Conservation (phyloP, 2,797 vertebrate species). For the Paedocypris micromegethes region DNA sequence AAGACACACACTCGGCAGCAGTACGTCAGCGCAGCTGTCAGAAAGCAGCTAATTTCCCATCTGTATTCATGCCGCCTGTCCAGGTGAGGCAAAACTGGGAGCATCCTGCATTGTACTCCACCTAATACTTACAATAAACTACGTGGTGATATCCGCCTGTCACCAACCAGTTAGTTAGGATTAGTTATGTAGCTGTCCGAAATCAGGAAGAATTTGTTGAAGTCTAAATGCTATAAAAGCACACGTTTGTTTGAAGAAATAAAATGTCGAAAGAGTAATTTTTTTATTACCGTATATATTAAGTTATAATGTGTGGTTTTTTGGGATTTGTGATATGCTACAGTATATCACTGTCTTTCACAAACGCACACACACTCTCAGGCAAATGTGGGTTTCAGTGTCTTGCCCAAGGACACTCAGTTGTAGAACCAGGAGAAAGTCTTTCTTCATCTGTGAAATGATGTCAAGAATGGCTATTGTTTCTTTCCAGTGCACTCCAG, state of each 20-base stretch:
- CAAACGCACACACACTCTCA: no score
- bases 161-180: conserved; percentile 4
- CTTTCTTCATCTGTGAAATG: no score
- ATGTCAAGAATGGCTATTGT: no score
- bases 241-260: neutral
- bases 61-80: conserved; percentile 31
- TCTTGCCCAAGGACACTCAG: no score
- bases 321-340: no score
- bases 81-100: conserved; percentile 17
- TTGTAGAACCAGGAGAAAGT: no score
- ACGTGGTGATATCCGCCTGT: neutral
- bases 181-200: conserved; percentile 1
- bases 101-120: conserved; percentile 8
- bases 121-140: neutral
- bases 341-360: no score
- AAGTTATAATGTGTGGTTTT: no score
- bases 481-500: no score
- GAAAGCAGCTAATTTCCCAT: conserved; percentile 40
- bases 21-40: conserved; percentile 38
- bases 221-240: neutral
- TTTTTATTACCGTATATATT: no score
- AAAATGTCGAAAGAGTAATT: neutral
- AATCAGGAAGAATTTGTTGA: neutral
- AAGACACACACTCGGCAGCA: conserved; percentile 18
- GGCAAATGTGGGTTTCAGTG: no score